Evolutionary conservation across 2,888 invertebrate genomes (phyloP), one percentile per base, ranked within the genome.

Genomic region (Epirrhoe alternata): DNA sequence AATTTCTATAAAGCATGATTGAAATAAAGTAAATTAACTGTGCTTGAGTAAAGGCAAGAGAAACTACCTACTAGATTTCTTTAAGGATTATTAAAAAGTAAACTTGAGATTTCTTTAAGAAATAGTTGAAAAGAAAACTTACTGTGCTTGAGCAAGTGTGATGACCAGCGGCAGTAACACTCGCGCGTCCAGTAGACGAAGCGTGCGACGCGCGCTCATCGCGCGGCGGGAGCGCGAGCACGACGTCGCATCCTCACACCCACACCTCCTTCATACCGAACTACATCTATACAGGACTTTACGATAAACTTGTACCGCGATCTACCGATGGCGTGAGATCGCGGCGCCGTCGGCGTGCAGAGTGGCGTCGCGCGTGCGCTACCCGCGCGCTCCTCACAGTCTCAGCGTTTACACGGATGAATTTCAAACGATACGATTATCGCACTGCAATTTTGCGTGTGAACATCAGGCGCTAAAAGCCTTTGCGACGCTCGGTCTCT

Each of bases 361-460:
- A 91, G 86, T 93, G 93, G 66, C 86, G 85, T 84, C 91, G 92
- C 93, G 93, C 93, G 81, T 92, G 92, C 92, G 92, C 91, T 84
- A 72, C 82, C 72, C 74, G 71, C 68, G 69, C 69, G 62, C 68
- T 63, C 71, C 67, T 70, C 69, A 65, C 71, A 70, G 75, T 70
- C 72, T 71, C 72, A 76, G 76, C 74, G 74, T 77, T 72, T 74
- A 72, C 35, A 24, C 24, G 24, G 24, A 1, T 2, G 24, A 24
- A 24, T 24, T 35, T 8, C 35, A 35, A 8, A 1, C 35, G 6
- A 8, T 35, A 35, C 35, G 35, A 8, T 35, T 1, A 24, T 24
- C 24, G 24, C 24, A 24, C 24, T 24, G 24, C 24, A 24, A 24
- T 24, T 24, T 24, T 24, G 5, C 35, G 35, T 35, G 35, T 35